A percentile compares a stretch with the other conserved stretches of the same genome.
Conservation (phyloP, 2,113 vertebrate species). For the Parotia lawesii region DNA sequence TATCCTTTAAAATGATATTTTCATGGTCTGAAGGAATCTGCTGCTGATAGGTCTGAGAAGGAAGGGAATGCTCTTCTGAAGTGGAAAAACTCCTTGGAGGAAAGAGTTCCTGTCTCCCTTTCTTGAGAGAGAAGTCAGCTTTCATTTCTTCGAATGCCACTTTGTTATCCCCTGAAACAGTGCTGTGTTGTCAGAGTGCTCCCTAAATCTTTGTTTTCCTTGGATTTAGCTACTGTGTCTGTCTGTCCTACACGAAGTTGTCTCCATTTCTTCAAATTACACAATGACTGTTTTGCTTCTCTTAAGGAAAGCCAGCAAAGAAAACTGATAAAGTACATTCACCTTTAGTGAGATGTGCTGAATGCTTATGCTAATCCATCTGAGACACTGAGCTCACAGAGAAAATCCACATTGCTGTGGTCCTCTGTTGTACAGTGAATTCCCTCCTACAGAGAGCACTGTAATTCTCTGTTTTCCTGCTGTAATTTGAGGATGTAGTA, state of each 20-base stretch:
- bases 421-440: background rate
- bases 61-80: background rate
- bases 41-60: background rate
- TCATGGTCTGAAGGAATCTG: background rate
- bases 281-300: background rate
- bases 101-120: background rate
- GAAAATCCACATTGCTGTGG: background rate
- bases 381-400: background rate
- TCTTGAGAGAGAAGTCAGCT: background rate
- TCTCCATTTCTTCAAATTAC: background rate
- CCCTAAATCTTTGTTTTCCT: background rate
- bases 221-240: background rate
- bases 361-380: background rate
- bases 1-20: background rate
- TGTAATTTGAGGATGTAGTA: background rate
- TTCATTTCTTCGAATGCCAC: background rate
- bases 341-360: background rate
- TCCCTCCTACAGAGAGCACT: constrained; percentile 16
- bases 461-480: constrained; percentile 26
- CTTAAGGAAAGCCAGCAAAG: background rate
- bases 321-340: background rate
- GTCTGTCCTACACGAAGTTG: background rate
- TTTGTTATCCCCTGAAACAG: background rate
- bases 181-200: background rate
- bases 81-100: background rate